A percentile compares a stretch with the other conserved stretches of the same genome.
These are phyloP conservation scores for Cassiopea andromeda DNA, from an alignment of 30 jellyfish, hydroid and myxozoan genomes.

Conservation along the genomic window DNA sequence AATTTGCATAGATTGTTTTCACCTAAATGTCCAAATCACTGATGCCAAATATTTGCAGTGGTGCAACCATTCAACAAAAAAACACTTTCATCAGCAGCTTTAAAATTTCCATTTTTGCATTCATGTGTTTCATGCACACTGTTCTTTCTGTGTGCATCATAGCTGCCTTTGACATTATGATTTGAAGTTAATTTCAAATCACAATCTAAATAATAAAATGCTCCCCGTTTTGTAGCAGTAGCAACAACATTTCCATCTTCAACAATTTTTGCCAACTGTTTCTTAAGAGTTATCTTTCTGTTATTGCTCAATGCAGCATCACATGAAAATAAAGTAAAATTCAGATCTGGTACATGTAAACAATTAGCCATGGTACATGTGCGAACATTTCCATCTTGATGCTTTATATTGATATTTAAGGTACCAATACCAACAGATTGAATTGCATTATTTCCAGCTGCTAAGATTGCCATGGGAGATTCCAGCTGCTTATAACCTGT, in stretches of 20 bases:
- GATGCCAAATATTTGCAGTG: too few species aligned
- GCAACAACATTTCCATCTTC: neutral
- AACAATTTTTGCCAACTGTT: neutral
- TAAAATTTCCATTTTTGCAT: neutral
- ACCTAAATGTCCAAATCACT: neutral
- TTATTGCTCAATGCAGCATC: too few species aligned
- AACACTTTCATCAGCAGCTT: neutral
- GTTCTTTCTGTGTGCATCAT: neutral
- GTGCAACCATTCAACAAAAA: too few species aligned
- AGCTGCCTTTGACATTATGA: neutral
- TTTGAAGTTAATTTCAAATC: neutral
- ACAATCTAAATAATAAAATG: neutral
- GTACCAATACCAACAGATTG: neutral
- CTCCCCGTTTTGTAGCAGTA: neutral
- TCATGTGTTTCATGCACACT: neutral
- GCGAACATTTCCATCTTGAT: neutral
- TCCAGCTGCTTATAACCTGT: neutral
- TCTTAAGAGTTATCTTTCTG: neutral
- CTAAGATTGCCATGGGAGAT: neutral
- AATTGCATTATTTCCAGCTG: neutral
- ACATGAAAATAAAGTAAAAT: too few species aligned
- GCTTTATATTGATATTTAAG: neutral
- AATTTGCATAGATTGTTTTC: neutral
- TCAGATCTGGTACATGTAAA: too few species aligned
- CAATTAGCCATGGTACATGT: neutral